Evolutionary conservation across 2,797 vertebrate genomes (phyloP).

Genomic region (Enteromius argenteus): DNA sequence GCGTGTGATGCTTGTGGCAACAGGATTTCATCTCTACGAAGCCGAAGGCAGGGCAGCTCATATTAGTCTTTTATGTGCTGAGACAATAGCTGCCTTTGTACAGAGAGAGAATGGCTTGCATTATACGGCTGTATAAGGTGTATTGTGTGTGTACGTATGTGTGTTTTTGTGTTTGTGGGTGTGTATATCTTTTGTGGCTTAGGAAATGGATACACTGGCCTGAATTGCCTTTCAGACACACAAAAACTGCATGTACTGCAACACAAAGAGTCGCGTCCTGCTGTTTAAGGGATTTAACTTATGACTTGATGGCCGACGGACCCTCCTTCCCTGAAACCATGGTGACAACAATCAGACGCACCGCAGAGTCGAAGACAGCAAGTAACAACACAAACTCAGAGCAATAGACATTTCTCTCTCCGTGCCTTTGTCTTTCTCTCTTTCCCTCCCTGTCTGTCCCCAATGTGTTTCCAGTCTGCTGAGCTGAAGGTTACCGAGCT

Average conservation of each 20-base stretch:
- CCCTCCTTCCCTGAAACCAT: conserved; percentile 25
- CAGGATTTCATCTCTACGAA: conserved; percentile 20
- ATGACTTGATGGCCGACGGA: conserved; percentile 21
- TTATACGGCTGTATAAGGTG: conserved; percentile 44
- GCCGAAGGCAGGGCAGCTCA: conserved; percentile 40
- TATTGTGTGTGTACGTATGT: conserved; percentile 27
- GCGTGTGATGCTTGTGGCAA: conserved; percentile 28
- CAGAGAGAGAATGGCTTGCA: conserved; percentile 46
- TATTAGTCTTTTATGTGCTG: conserved; percentile 39
- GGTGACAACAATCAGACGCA: conserved; percentile 18
- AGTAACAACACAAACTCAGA: conserved; percentile 24
- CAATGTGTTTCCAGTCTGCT: conserved; percentile 46
- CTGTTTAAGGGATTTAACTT: conserved; percentile 36
- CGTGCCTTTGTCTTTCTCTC: conserved; percentile 22
- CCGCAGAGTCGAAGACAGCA: conserved; percentile 17
- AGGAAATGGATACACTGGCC: conserved; percentile 38
- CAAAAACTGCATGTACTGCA: conserved; percentile 5
- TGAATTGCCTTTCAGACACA: conserved; percentile 31
- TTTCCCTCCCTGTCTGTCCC: conserved; percentile 26
- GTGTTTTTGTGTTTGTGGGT: conserved; percentile 50
- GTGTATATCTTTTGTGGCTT: conserved; percentile 40
- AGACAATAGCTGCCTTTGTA: conserved; percentile 52
- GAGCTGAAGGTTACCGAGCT: conserved; percentile 45
- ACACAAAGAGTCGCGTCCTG: conserved; percentile 19
- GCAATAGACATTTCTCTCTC: conserved; percentile 25